A percentile compares a stretch with the other conserved stretches of the same genome.
Evolutionary conservation across 2,888 invertebrate genomes (phyloP).

Genomic region (Ectobius pallidus): DNA sequence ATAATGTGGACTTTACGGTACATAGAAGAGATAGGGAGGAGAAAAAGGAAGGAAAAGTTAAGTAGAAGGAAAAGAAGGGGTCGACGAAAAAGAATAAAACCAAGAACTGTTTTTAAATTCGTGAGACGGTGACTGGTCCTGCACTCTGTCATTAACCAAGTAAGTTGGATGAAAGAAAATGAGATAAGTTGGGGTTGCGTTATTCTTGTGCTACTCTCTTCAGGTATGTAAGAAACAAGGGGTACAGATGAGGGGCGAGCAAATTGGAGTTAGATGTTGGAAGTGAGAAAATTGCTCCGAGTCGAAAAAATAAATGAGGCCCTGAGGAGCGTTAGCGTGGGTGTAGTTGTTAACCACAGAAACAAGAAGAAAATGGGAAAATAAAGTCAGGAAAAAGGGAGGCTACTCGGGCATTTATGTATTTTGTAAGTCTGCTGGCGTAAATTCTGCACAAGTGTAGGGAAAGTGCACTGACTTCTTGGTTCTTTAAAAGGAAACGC

Average conservation of each 20-base stretch:
- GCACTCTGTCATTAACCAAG: no score
- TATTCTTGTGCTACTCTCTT: neutral
- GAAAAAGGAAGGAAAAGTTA: no score
- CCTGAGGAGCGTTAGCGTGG: conserved; percentile 11
- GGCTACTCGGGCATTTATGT: conserved; percentile 15
- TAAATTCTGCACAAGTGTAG: neutral
- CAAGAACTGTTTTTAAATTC: no score
- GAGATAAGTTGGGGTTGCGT: no score
- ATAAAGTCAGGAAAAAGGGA: neutral
- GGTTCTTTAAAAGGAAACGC: neutral
- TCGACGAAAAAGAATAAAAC: no score
- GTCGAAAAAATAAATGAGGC: conserved; percentile 30
- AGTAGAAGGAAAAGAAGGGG: no score
- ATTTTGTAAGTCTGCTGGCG: no score
- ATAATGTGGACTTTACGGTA: no score
- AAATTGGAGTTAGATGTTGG: neutral
- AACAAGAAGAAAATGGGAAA: conserved; percentile 18
- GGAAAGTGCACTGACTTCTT: neutral
- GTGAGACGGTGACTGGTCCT: no score
- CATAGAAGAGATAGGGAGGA: no score
- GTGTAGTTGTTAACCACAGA: conserved; percentile 24
- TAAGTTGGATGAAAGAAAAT: no score
- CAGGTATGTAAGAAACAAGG: neutral
- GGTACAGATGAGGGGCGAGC: neutral
- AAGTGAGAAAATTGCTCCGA: conserved; percentile 30